Evolutionary conservation across 2,888 invertebrate species (phyloP).

Genomic region (Xestia rhomboidea): DNA sequence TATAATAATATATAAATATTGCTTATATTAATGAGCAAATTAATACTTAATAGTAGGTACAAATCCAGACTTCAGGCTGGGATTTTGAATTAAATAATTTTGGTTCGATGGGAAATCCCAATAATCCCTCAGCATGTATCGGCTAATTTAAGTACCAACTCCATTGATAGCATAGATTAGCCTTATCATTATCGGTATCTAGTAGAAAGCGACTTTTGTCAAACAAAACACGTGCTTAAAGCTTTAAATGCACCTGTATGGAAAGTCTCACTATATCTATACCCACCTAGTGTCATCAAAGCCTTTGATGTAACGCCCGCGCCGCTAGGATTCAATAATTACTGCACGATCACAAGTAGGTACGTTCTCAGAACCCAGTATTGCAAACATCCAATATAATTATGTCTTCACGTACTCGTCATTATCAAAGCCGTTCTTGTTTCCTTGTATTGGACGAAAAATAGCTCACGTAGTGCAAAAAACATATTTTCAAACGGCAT

Average conservation of each 20-base stretch:
- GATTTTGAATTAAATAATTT: not conserved
- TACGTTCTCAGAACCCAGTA: constrained; percentile 5
- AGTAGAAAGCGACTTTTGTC: constrained; percentile 40
- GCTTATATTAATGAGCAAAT: too few relatives aligned
- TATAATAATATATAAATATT: too few relatives aligned
- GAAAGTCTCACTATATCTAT: constrained; percentile 42
- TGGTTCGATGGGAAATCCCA: not conserved
- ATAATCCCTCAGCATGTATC: not conserved
- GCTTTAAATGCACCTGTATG: constrained; percentile 45
- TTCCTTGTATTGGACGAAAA: not conserved
- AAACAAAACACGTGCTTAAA: constrained; percentile 43
- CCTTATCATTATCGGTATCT: not conserved
- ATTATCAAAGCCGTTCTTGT: not conserved
- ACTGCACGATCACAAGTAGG: constrained; percentile 13
- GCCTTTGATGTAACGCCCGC: constrained; percentile 47
- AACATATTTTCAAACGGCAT: not conserved
- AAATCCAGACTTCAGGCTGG: not conserved
- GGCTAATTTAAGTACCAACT: not conserved
- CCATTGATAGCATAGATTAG: not conserved
- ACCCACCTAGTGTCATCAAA: constrained; percentile 31
- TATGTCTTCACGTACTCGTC: not conserved
- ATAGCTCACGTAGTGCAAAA: not conserved
- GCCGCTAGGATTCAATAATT: constrained; percentile 43
- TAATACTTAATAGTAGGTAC: too few relatives aligned
- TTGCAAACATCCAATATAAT: constrained; percentile 2